A percentile compares a stretch with the other conserved stretches of the same genome.
These are phyloP conservation scores for Amphipyra tragopoginis DNA, from an alignment of 2,888 invertebrate species.

Conservation along the genomic window DNA sequence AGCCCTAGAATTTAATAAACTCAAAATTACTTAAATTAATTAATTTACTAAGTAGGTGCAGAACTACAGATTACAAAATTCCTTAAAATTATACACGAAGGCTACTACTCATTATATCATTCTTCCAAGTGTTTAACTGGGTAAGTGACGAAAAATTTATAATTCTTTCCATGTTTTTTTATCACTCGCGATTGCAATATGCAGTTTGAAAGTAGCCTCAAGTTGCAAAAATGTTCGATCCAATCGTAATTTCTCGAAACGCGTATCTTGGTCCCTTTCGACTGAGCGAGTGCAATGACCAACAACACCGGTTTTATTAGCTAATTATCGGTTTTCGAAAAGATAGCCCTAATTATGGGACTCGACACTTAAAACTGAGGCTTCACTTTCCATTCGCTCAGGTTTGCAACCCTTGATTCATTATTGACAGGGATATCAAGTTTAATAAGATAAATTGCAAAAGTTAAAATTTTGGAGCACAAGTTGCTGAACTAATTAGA, in stretches of 20 bases:
- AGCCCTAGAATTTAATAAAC: constrained; percentile 2
- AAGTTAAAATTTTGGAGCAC: constrained; percentile 33
- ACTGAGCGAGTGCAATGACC: constrained; percentile 48
- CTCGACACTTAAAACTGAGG: constrained; percentile 46
- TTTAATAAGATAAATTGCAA: constrained; percentile 49
- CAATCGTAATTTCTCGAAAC: constrained; percentile 47
- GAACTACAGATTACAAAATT: constrained; percentile 3
- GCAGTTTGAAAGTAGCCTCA: constrained; percentile 54
- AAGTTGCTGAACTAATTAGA: constrained; percentile 50
- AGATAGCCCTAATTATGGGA: constrained; percentile 61
- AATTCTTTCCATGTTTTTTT: constrained; percentile 43
- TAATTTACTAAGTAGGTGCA: constrained; percentile 6
- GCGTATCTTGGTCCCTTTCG: constrained; percentile 45
- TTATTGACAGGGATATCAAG: constrained; percentile 28
- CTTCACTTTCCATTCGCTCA: constrained; percentile 28
- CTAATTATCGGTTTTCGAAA: constrained; percentile 69
- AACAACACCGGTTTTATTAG: constrained; percentile 64
- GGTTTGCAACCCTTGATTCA: constrained; percentile 18
- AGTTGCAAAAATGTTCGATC: constrained; percentile 44
- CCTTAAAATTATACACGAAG: constrained; percentile 30
- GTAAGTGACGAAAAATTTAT: constrained; percentile 33
- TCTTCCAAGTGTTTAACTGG: constrained; percentile 16
- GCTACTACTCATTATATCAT: constrained; percentile 40
- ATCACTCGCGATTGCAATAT: constrained; percentile 33
- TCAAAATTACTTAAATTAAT: constrained; percentile 15